These are phyloP conservation scores for Lepidostoma basale DNA, from an alignment of 1,140 invertebrate species.

Conservation along the genomic window DNA sequence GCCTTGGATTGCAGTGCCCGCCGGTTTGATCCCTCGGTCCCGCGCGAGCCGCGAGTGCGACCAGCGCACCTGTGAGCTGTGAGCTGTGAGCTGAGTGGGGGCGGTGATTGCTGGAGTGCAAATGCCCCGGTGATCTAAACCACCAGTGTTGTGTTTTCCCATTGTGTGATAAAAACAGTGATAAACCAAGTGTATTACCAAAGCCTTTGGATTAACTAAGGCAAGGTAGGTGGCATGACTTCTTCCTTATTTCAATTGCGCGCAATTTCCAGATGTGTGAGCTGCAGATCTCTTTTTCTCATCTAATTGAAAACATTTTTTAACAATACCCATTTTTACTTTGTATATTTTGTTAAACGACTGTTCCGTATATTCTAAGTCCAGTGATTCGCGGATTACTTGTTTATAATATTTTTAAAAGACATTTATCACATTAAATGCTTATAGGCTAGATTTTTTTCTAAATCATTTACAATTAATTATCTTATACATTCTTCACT, in stretches of 20 bases:
- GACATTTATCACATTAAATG: too few relatives aligned
- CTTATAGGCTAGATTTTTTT: too few relatives aligned
- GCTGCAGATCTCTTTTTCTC: too few relatives aligned
- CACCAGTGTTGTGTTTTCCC: constrained; percentile 20
- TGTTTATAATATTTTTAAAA: neutral
- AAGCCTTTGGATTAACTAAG: constrained; percentile 11
- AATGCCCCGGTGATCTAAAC: neutral
- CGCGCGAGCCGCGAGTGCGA: neutral
- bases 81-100: neutral
- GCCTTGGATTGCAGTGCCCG: constrained; percentile 32
- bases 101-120: constrained; percentile 19
- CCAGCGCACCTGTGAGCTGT: neutral
- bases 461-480: too few relatives aligned
- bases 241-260: neutral
- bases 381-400: neutral
- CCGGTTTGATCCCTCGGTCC: constrained; percentile 5
- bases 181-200: constrained; percentile 5
- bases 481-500: too few relatives aligned
- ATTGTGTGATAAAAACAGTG: constrained; percentile 22
- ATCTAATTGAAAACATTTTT: too few relatives aligned
- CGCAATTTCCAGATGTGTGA: neutral
- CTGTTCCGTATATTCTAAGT: neutral
- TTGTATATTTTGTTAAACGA: neutral
- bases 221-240: constrained; percentile 32
- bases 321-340: too few relatives aligned